Percentiles rank a stretch among this genome's conserved stretches.
These are phyloP conservation scores for Drosophila mercatorum DNA, from an alignment of 2,888 invertebrate genomes.

Conservation along the genomic window DNA sequence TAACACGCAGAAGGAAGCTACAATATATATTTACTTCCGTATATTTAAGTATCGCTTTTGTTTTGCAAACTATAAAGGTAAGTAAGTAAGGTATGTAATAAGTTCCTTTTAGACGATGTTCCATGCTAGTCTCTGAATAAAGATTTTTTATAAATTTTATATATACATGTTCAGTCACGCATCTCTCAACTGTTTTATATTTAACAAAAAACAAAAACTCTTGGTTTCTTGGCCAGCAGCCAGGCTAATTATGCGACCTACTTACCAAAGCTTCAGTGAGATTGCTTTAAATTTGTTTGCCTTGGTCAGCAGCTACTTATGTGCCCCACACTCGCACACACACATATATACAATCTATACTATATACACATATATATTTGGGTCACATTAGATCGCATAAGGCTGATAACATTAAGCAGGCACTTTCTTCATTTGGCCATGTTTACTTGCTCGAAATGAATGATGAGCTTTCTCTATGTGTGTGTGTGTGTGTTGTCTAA, in stretches of 20 bases:
- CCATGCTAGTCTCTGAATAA: not conserved
- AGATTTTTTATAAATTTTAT: not conserved
- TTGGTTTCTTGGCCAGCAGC: conserved; percentile 27
- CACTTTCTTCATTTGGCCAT: conserved; percentile 64
- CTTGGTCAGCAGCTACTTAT: conserved; percentile 48
- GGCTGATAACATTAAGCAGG: conserved; percentile 69
- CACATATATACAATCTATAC: not conserved
- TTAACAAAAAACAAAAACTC: not conserved
- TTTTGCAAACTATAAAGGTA: not conserved
- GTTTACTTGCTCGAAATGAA: conserved; percentile 67
- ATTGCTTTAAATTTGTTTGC: conserved; percentile 60
- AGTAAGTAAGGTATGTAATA: not conserved
- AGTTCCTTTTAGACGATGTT: not conserved
- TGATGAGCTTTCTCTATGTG: conserved; percentile 56
- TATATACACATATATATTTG: conserved; percentile 49
- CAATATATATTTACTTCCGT: not conserved
- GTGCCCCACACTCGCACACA: conserved; percentile 1
- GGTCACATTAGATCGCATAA: conserved; percentile 69
- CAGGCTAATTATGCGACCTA: conserved; percentile 43
- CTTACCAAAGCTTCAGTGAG: conserved; percentile 44
- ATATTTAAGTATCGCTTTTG: not conserved
- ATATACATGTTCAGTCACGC: not conserved
- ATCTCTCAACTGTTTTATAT: not conserved
- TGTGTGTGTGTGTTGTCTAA: conserved; percentile 61
- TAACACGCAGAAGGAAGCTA: not conserved